These are phyloP conservation scores for Triplophysa yarkandensis DNA, from an alignment of 2,797 vertebrate species.

Conservation along the genomic window DNA sequence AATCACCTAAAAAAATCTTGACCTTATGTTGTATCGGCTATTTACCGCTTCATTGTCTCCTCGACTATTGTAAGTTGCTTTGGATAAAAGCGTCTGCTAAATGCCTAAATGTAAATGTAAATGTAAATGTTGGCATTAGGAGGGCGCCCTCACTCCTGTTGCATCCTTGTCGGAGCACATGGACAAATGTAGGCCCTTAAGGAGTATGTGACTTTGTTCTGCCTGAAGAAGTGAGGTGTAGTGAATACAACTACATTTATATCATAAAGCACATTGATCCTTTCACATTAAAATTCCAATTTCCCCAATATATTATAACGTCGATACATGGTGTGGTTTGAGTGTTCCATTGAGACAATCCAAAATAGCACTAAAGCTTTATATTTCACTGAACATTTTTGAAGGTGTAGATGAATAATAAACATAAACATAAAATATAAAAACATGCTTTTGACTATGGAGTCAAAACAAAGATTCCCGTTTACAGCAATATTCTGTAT, in stretches of 20 bases:
- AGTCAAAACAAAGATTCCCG: too few species aligned
- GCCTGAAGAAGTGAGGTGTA: neutral
- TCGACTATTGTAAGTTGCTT: too few species aligned
- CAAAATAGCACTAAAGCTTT: neutral
- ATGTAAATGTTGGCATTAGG: slow-evolving; percentile 23
- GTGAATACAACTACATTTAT: neutral
- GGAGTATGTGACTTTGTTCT: neutral
- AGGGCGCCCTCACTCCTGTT: slow-evolving; percentile 20
- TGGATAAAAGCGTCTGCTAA: too few species aligned
- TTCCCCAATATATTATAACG: neutral
- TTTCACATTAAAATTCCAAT: neutral
- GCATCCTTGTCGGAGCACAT: neutral
- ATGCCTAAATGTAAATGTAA: too few species aligned
- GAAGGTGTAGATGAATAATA: too few species aligned
- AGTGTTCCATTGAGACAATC: too few species aligned
- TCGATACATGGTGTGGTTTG: slow-evolving; percentile 19
- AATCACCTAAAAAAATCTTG: neutral
- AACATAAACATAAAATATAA: too few species aligned
- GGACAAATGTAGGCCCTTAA: neutral
- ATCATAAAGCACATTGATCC: neutral
- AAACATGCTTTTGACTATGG: too few species aligned
- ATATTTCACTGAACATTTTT: too few species aligned
- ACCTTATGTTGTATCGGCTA: too few species aligned
- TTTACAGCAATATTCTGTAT: too few species aligned
- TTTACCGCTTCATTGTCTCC: too few species aligned